A percentile compares a stretch with the other conserved stretches of the same genome.
phyloP scores from a whole-genome alignment of 2,113 vertebrate genomes.

The Dipodomys stephensi region DNA sequence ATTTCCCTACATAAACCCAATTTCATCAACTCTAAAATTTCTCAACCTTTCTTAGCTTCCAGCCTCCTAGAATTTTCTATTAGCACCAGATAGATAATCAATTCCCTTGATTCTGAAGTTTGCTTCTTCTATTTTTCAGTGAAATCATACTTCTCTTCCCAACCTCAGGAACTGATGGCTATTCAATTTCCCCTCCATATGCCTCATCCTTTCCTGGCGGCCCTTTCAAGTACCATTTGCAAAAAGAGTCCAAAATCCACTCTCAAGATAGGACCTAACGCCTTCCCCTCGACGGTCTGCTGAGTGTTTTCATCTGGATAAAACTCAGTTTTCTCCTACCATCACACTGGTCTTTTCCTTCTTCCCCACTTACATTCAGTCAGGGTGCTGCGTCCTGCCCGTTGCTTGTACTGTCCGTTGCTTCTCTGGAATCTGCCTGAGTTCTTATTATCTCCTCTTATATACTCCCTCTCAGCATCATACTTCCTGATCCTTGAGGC shows the following conservation, averaged over 20 bases:
- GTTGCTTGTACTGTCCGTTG: not conserved
- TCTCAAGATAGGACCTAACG: not conserved
- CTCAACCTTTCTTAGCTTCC: constrained; percentile 26
- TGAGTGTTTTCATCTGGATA: not conserved
- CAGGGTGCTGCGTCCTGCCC: not conserved
- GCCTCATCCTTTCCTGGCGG: too few relatives aligned
- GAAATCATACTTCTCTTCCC: not conserved
- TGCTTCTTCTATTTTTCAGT: constrained; percentile 15
- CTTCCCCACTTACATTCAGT: constrained; percentile 26
- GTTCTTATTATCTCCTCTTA: constrained; percentile 39
- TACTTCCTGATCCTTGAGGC: constrained; percentile 40
- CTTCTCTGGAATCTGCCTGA: constrained; percentile 24
- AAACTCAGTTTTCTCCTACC: constrained; percentile 24
- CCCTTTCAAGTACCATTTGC: constrained; percentile 29
- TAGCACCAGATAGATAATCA: constrained; percentile 33
- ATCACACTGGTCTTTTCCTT: constrained; percentile 11
- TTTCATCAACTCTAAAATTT: constrained; percentile 24
- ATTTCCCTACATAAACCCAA: constrained; percentile 53
- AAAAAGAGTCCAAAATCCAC: constrained; percentile 24
- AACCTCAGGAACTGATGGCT: not conserved
- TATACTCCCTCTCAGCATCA: not conserved
- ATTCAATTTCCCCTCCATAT: not conserved
- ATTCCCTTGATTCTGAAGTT: not conserved
- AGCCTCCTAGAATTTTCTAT: constrained; percentile 4
- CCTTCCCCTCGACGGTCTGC: not conserved